phyloP scores from a whole-genome alignment of 2,888 invertebrate genomes.

The Pandemis heparana region DNA sequence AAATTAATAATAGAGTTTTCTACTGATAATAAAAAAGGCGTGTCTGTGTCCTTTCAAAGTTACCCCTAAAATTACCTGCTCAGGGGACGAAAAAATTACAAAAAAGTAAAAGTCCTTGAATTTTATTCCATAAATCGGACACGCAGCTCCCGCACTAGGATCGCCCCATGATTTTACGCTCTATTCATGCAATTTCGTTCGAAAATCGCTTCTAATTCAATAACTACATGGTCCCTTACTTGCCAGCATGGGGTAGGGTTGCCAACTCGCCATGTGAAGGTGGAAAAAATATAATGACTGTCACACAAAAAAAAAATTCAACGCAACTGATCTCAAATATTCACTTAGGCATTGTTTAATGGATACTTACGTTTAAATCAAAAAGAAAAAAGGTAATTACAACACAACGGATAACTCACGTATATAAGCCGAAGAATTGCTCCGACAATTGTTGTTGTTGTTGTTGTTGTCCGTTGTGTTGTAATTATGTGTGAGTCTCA shows the following conservation, averaged over 20 bases:
- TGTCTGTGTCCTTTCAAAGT: not conserved
- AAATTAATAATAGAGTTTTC: not conserved
- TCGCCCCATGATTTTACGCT: constrained; percentile 61
- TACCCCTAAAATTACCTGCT: constrained; percentile 1
- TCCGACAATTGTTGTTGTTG: too few relatives aligned
- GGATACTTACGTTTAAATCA: too few relatives aligned
- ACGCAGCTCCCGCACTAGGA: constrained; percentile 54
- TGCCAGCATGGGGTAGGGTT: not conserved
- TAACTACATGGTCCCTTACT: constrained; percentile 6
- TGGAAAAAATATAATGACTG: too few relatives aligned
- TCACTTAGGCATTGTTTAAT: too few relatives aligned
- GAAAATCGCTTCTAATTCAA: constrained; percentile 50
- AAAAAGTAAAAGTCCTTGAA: constrained; percentile 15
- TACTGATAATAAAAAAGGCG: not conserved
- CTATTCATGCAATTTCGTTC: constrained; percentile 46
- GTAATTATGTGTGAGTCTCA: too few relatives aligned
- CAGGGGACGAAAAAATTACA: not conserved
- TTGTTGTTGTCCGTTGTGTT: too few relatives aligned
- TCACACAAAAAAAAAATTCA: too few relatives aligned
- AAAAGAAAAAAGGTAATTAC: too few relatives aligned
- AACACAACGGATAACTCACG: too few relatives aligned
- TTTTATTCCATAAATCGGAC: constrained; percentile 12
- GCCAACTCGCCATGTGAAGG: not conserved
- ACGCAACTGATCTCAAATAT: too few relatives aligned
- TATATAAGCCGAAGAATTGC: too few relatives aligned